phyloP scores from a whole-genome alignment of 2,797 vertebrate species.

The Macrochelys suwanniensis region DNA sequence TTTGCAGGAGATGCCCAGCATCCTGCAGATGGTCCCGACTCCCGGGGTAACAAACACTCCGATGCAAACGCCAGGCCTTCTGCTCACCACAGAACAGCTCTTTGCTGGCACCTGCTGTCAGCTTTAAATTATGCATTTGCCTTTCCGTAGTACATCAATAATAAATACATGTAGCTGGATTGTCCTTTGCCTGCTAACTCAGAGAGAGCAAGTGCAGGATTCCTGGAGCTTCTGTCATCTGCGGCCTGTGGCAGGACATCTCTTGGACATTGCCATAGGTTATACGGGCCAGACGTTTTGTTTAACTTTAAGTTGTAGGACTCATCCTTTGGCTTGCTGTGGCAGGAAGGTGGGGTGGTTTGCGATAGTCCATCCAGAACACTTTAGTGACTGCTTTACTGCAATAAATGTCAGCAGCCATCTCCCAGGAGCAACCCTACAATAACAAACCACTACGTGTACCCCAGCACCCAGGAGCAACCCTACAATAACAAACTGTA shows the following conservation, averaged over 20 bases:
- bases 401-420: not conserved
- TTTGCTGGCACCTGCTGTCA: conserved; percentile 72
- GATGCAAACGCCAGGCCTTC: rapidly evolving
- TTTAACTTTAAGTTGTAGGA: not conserved
- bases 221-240: not conserved
- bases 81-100: conserved; percentile 23
- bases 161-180: not conserved
- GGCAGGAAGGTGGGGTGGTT: not conserved
- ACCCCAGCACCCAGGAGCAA: too few relatives aligned
- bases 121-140: not conserved
- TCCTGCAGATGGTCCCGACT: not conserved
- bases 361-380: not conserved
- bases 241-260: not conserved
- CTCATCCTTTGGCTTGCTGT: not conserved
- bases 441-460: not conserved
- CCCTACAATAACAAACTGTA: too few relatives aligned
- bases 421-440: not conserved
- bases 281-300: not conserved
- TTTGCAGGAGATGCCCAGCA: not conserved
- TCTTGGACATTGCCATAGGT: not conserved
- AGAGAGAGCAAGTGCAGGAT: not conserved
- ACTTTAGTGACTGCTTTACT: not conserved
- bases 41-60: not conserved
- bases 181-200: not conserved
- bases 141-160: rapidly evolving